phyloP scores from a whole-genome alignment of 1,140 invertebrate genomes.

The Drosophila fuyamai region DNA sequence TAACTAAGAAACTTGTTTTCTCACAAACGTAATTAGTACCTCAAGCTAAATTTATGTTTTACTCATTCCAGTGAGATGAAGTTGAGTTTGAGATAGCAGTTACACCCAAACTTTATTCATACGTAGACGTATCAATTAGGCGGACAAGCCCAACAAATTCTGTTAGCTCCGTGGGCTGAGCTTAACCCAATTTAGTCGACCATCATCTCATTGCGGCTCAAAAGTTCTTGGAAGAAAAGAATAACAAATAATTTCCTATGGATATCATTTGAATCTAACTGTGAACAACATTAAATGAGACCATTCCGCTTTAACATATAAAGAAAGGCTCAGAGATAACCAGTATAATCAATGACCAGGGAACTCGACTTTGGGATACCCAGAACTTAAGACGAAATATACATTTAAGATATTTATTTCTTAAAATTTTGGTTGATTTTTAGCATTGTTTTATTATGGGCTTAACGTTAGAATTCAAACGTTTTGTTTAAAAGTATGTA shows the following conservation, averaged over 20 bases:
- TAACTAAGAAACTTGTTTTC: neutral
- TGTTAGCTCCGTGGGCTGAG: constrained; percentile 14
- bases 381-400: neutral
- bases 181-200: constrained; percentile 32
- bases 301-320: constrained; percentile 1
- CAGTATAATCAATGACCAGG: constrained; percentile 43
- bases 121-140: constrained; percentile 26
- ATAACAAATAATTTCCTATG: constrained; percentile 24
- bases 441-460: too few species aligned
- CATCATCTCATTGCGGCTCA: constrained; percentile 9
- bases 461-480: too few species aligned
- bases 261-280: constrained; percentile 56
- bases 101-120: constrained; percentile 14
- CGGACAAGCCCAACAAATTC: constrained; percentile 15
- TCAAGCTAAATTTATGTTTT: neutral
- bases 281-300: constrained; percentile 55
- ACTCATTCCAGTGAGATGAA: neutral
- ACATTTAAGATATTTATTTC: neutral
- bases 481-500: too few species aligned
- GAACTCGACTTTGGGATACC: constrained; percentile 17
- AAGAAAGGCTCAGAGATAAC: constrained; percentile 49
- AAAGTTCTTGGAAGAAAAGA: constrained; percentile 21
- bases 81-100: constrained; percentile 6
- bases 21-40: neutral
- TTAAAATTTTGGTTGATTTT: too few species aligned